These are phyloP conservation scores for Coregonus suidteri DNA, from an alignment of 2,797 vertebrate genomes.

Conservation along the genomic window DNA sequence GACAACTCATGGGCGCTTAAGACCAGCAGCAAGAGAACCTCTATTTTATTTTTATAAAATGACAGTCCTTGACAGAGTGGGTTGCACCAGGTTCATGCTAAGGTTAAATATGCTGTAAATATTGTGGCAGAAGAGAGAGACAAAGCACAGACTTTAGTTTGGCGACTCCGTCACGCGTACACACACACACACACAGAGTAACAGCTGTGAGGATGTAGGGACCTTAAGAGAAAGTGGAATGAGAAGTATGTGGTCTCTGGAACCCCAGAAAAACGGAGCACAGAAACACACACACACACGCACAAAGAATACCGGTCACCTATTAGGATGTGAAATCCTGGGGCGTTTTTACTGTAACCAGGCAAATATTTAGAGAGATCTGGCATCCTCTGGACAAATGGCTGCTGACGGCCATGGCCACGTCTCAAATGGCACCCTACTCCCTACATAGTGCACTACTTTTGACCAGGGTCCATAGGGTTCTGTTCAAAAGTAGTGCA, in stretches of 20 bases:
- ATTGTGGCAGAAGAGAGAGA: conserved; percentile 51
- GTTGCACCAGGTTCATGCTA: conserved; percentile 54
- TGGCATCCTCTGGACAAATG: conserved; percentile 13
- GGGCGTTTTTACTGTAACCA: conserved; percentile 7
- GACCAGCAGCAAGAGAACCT: conserved; percentile 31
- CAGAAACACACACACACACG: conserved; percentile 38
- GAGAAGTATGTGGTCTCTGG: conserved; percentile 37
- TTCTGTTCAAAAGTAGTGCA: too few relatives aligned
- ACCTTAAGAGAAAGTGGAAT: conserved; percentile 35
- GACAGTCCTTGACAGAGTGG: conserved; percentile 18
- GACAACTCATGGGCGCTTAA: conserved; percentile 27
- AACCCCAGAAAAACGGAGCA: conserved; percentile 4
- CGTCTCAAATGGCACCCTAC: too few relatives aligned
- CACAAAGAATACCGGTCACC: not conserved
- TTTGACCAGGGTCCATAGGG: too few relatives aligned
- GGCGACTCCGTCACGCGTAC: not conserved
- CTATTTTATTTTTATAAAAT: conserved; percentile 34
- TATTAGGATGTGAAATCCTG: not conserved
- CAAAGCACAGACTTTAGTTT: conserved; percentile 23
- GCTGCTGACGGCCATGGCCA: not conserved
- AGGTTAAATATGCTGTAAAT: conserved; percentile 69
- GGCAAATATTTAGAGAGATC: conserved; percentile 24
- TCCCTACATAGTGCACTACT: too few relatives aligned
- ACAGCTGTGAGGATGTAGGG: conserved; percentile 37
- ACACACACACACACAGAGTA: conserved; percentile 2